phyloP scores from a whole-genome alignment of 1,140 invertebrate genomes.

The Drosophila albomicans region DNA sequence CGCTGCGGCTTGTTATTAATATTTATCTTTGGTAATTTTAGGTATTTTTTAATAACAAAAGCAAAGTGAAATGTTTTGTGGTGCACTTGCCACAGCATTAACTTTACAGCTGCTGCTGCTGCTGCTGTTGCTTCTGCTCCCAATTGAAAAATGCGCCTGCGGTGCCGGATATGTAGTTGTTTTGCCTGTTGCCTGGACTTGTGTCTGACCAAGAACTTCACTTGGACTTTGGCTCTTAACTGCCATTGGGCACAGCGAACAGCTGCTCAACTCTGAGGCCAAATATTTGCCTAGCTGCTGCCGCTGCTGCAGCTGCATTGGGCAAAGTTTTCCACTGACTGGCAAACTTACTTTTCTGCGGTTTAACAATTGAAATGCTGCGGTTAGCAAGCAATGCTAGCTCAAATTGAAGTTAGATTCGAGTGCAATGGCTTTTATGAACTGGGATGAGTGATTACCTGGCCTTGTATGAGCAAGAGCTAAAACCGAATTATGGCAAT shows the following conservation, averaged over 20 bases:
- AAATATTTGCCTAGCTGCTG: conserved; percentile 69
- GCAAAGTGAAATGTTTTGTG: conserved; percentile 70
- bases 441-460: conserved; percentile 30
- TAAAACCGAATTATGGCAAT: conserved; percentile 7
- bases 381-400: conserved; percentile 18
- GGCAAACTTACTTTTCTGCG: conserved; percentile 70
- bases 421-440: neutral
- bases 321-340: conserved; percentile 58
- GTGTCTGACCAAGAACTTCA: conserved; percentile 26
- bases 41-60: conserved; percentile 83
- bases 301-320: conserved; percentile 53
- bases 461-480: neutral
- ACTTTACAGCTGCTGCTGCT: conserved; percentile 42
- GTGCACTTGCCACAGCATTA: conserved; percentile 63
- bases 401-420: conserved; percentile 26
- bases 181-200: neutral
- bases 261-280: conserved; percentile 66
- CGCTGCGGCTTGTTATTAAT: conserved; percentile 79
- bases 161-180: conserved; percentile 24
- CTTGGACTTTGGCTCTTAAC: conserved; percentile 46
- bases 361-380: conserved; percentile 63
- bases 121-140: neutral
- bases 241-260: conserved; percentile 36
- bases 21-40: conserved; percentile 83
- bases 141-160: conserved; percentile 48